Conservation (phyloP, 2,888 invertebrate species). For the Agrotis ipsilon region DNA sequence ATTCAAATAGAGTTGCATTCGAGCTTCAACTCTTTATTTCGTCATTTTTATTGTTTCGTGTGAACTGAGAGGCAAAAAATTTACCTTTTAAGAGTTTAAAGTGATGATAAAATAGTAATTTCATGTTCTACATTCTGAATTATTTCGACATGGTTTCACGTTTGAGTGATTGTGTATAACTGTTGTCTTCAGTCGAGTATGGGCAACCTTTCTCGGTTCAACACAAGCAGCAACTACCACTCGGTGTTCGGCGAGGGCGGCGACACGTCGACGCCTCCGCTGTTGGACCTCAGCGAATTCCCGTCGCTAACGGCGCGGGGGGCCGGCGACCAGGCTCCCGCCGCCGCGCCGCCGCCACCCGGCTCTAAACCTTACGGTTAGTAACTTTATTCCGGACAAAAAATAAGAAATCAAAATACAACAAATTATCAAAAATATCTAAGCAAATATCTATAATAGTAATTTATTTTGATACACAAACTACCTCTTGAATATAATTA, state of each 20-base stretch:
- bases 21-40: slow-evolving; percentile 31
- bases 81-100: neutral
- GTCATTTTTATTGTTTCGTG: slow-evolving; percentile 15
- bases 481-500: too few relatives aligned
- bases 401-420: neutral
- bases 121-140: slow-evolving; percentile 4
- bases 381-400: neutral
- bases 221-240: slow-evolving; percentile 94
- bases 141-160: neutral
- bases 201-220: slow-evolving; percentile 92
- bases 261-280: slow-evolving; percentile 95
- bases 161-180: slow-evolving; percentile 11
- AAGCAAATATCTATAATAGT: too few relatives aligned
- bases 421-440: neutral
- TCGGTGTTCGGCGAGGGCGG: slow-evolving; percentile 95
- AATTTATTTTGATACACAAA: too few relatives aligned
- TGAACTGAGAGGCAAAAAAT: neutral
- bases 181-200: slow-evolving; percentile 89
- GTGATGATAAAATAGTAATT: neutral
- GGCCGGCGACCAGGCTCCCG: slow-evolving; percentile 94
- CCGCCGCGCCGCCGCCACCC: slow-evolving; percentile 96
- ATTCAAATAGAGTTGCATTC: slow-evolving; percentile 42
- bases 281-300: slow-evolving; percentile 97
- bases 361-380: slow-evolving; percentile 98
- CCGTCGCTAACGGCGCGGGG: slow-evolving; percentile 97